Evolutionary conservation across 2,888 invertebrate species (phyloP), one percentile per base, ranked within the genome.

Genomic region (Colostygia pectinataria): DNA sequence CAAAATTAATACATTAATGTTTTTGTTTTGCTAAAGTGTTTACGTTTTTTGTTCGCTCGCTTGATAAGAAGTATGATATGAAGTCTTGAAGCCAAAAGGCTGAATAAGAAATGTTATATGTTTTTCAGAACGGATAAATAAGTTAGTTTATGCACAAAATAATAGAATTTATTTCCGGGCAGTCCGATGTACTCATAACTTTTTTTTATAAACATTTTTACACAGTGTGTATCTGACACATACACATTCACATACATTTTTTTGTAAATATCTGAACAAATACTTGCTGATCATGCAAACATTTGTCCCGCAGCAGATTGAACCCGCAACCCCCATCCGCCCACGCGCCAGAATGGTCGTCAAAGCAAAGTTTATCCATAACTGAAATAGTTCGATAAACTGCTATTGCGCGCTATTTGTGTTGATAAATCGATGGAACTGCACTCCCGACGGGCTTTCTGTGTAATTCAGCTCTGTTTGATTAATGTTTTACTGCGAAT

Each of bases 401-500:
- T 28, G 18, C 12, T 41, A 48, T 31, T 31, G 7, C 34, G 36
- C 41, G 36, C 4, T 12, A 13, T 20, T n/a, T 29, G 28, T 23
- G 5, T 27, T 32, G 10, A 31, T 38, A 37, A 18, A 42, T 32
- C 38, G 12, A 38, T 45, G 12, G 14, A 25, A 10, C 15, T 5
- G 9, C 24, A 3, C 20, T 14, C 23, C 10, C 24, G n/a, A n/a
- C n/a, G 4, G 8, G 23, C 14, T 29, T 33, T 31, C 7, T 8
- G 10, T 10, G 34, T 13, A 27, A 27, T 36, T 27, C 9, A 33
- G 15, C 31, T 32, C 3, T 34, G 36, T 45, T 42, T 33, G 6
- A 20, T 20, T 2, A 4, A 20, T 38, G 34, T 46, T 41, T 49
- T 53, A 38, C 51, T 6, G 44, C 25, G 49, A 39, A 52, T 42